A percentile compares a stretch with the other conserved stretches of the same genome.
Conservation (phyloP, 2,113 vertebrate species). For the Phylloscopus whistleri region DNA sequence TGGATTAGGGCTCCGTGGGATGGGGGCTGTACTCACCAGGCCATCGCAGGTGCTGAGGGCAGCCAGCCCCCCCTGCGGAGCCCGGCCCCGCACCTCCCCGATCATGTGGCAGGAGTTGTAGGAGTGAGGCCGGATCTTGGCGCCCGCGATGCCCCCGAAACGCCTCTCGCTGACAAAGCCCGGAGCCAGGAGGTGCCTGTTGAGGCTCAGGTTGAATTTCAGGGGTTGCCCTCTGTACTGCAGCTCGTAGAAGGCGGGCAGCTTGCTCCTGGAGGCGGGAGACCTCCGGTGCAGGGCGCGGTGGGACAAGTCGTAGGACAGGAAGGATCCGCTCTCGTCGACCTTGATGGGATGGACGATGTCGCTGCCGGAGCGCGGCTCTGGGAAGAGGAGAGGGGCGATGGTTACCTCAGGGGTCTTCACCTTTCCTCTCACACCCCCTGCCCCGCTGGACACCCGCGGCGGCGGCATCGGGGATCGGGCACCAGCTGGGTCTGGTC, state of each 20-base stretch:
- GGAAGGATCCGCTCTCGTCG: slow-evolving; percentile 84
- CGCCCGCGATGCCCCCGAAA: slow-evolving; percentile 70
- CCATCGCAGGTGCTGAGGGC: slow-evolving; percentile 91
- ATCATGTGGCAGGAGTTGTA: slow-evolving; percentile 82
- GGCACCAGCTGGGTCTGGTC: rapidly evolving
- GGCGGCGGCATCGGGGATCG: background rate
- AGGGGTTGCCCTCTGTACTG: slow-evolving; percentile 74
- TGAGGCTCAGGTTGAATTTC: slow-evolving; percentile 87
- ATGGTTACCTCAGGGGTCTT: background rate
- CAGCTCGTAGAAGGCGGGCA: slow-evolving; percentile 79
- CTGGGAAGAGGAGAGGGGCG: background rate
- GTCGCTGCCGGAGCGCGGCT: slow-evolving; percentile 57
- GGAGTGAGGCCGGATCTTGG: slow-evolving; percentile 53
- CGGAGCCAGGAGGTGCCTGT: slow-evolving; percentile 81
- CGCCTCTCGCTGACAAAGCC: slow-evolving; percentile 86
- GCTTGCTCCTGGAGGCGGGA: background rate
- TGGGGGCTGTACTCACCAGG: slow-evolving; percentile 78
- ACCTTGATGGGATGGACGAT: slow-evolving; percentile 87
- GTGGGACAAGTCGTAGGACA: slow-evolving; percentile 87
- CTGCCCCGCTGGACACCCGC: background rate
- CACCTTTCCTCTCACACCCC: background rate
- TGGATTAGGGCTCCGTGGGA: rapidly evolving
- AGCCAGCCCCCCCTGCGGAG: slow-evolving; percentile 71
- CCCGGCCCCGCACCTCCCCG: slow-evolving; percentile 80
- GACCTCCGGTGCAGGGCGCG: slow-evolving; percentile 79